A percentile compares a stretch with the other conserved stretches of the same genome.
These are phyloP conservation scores for Caenorhabditis remanei DNA, from an alignment of 1,140 invertebrate species.

Conservation along the genomic window DNA sequence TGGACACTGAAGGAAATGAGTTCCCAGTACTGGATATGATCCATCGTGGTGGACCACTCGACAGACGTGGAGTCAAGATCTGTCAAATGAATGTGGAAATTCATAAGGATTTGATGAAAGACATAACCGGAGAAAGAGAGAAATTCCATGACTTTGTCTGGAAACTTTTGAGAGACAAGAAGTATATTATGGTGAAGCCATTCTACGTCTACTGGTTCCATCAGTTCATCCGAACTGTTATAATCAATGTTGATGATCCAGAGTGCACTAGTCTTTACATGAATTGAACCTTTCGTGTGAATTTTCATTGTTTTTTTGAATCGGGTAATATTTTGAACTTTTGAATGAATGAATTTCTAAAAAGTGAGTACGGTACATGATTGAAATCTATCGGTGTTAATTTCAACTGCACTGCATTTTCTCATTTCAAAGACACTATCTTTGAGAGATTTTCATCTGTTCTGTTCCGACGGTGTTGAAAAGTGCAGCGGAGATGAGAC, in stretches of 20 bases:
- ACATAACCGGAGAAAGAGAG: not conserved
- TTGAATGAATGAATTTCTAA: not conserved
- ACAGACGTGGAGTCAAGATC: not conserved
- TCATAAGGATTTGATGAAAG: slow-evolving; percentile 22
- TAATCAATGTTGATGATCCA: slow-evolving; percentile 31
- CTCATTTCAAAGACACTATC: not conserved
- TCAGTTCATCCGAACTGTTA: slow-evolving; percentile 25
- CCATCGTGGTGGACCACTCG: slow-evolving; percentile 19
- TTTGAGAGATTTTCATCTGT: not conserved
- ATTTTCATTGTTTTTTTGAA: not conserved
- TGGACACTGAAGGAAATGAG: slow-evolving; percentile 34
- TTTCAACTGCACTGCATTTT: not conserved
- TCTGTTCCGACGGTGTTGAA: not conserved
- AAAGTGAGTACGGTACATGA: not conserved
- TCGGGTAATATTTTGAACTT: not conserved
- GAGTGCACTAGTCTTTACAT: slow-evolving; percentile 16
- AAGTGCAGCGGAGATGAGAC: not conserved
- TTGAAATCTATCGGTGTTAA: not conserved
- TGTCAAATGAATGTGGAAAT: slow-evolving; percentile 34
- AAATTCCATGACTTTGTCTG: slow-evolving; percentile 20
- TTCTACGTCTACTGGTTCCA: slow-evolving; percentile 39
- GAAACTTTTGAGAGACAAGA: not conserved
- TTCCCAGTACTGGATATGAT: slow-evolving; percentile 33
- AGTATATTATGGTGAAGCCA: slow-evolving; percentile 30
- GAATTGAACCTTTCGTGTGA: not conserved